phyloP scores from a whole-genome alignment of 2,797 vertebrate genomes.

The Betta splendens region DNA sequence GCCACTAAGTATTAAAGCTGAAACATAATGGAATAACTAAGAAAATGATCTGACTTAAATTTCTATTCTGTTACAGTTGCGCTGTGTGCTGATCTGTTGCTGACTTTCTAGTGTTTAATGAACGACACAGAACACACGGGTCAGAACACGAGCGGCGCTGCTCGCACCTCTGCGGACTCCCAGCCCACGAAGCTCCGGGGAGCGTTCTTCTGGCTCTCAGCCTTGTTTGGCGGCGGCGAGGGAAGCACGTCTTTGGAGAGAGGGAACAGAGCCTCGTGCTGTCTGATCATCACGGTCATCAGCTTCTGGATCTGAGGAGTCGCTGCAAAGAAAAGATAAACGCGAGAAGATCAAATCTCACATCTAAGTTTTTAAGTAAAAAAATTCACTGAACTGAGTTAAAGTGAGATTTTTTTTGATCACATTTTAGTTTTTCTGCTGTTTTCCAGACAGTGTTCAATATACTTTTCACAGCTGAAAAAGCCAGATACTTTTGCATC shows the following conservation, averaged over 20 bases:
- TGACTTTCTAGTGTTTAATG: not conserved
- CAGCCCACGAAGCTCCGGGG: slow-evolving; percentile 93
- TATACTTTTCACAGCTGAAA: not conserved
- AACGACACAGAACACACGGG: not conserved
- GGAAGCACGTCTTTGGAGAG: slow-evolving; percentile 81
- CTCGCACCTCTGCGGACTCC: slow-evolving; percentile 86
- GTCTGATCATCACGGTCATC: slow-evolving; percentile 95
- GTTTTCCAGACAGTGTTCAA: not conserved
- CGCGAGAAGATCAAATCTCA: slow-evolving; percentile 20
- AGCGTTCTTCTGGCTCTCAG: slow-evolving; percentile 81
- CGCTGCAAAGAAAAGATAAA: slow-evolving; percentile 77
- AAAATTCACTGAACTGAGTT: not conserved
- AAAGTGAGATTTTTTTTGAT: not conserved
- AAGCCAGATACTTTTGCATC: not conserved
- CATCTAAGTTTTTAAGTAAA: not conserved
- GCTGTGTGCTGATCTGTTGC: no score
- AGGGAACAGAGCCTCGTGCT: slow-evolving; percentile 90
- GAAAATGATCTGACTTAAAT: no score
- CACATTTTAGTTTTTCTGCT: not conserved
- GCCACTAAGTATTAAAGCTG: no score
- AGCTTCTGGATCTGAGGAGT: slow-evolving; percentile 94
- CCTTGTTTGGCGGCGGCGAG: slow-evolving; percentile 75
- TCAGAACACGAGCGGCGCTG: not conserved
- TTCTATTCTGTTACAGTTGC: no score
- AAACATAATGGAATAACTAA: no score